These are phyloP conservation scores for Gavia stellata DNA, from an alignment of 2,113 vertebrate species.

Conservation along the genomic window DNA sequence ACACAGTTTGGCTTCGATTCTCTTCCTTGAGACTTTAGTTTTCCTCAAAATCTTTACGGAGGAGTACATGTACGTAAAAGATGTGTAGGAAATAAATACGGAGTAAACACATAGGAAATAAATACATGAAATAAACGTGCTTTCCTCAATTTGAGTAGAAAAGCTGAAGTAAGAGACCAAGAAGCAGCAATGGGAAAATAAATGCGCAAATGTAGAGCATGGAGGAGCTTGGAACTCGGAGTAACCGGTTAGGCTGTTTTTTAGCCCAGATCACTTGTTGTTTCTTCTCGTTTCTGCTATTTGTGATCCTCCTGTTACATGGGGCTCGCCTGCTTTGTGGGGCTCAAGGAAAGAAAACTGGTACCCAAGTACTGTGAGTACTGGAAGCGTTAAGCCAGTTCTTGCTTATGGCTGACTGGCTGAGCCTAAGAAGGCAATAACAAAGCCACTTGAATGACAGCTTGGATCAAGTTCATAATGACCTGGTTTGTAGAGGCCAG, in stretches of 20 bases:
- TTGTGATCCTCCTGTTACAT: background rate
- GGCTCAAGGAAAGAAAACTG: background rate
- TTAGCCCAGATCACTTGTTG: background rate
- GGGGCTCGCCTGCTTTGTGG: background rate
- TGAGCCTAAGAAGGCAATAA: slow-evolving; percentile 61
- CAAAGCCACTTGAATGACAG: slow-evolving; percentile 70
- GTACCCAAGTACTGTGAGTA: background rate
- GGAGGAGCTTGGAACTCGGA: background rate
- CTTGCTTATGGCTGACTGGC: slow-evolving; percentile 5
- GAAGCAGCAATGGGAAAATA: background rate
- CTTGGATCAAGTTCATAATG: slow-evolving; percentile 76
- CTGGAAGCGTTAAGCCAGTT: background rate
- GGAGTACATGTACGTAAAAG: background rate
- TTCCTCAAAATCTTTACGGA: background rate
- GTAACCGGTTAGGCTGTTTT: background rate
- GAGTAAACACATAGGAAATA: background rate
- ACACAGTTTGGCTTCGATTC: background rate
- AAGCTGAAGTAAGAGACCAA: background rate
- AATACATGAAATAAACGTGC: background rate
- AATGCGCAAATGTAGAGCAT: background rate
- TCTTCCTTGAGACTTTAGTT: background rate
- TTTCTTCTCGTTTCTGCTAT: background rate
- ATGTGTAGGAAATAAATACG: background rate
- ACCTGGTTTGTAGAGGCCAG: slow-evolving; percentile 77
- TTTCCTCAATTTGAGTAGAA: background rate